A percentile compares a stretch with the other conserved stretches of the same genome.
Evolutionary conservation across 2,888 invertebrate genomes (phyloP).

Genomic region (Erebia epiphron): DNA sequence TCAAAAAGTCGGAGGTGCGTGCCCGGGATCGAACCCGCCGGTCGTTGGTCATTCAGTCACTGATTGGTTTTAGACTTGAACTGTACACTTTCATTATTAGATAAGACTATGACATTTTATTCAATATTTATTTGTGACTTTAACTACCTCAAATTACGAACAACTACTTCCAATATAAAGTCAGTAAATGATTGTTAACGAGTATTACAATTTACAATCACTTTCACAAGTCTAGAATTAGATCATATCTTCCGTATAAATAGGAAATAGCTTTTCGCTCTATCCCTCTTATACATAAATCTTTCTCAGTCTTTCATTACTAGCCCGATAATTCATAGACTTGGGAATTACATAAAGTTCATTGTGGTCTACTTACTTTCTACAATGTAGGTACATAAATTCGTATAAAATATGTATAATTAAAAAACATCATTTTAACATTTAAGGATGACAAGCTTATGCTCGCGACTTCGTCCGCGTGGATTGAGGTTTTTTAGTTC

Average conservation of each 20-base stretch:
- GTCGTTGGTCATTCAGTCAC: too few relatives aligned
- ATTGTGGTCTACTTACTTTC: slow-evolving; percentile 23
- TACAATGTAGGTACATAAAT: slow-evolving; percentile 11
- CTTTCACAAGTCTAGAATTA: slow-evolving; percentile 67
- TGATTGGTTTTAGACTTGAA: too few relatives aligned
- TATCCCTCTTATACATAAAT: slow-evolving; percentile 45
- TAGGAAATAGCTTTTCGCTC: slow-evolving; percentile 53
- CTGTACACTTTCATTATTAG: too few relatives aligned
- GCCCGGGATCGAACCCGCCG: too few relatives aligned
- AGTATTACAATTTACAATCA: slow-evolving; percentile 37
- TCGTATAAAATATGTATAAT: background rate
- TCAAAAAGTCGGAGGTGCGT: too few relatives aligned
- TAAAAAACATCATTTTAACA: background rate
- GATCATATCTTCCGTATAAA: slow-evolving; percentile 60
- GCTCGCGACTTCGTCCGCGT: too few relatives aligned
- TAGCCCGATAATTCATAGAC: slow-evolving; percentile 17
- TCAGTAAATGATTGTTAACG: background rate
- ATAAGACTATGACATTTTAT: too few relatives aligned
- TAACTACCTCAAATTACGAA: background rate
- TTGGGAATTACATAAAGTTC: slow-evolving; percentile 32
- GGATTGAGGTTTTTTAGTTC: too few relatives aligned
- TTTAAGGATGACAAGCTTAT: background rate
- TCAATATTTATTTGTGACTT: too few relatives aligned
- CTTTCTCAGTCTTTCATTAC: slow-evolving; percentile 24
- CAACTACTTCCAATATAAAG: background rate